phyloP scores from a whole-genome alignment of 2,888 invertebrate genomes.

The Tiphia femorata region DNA sequence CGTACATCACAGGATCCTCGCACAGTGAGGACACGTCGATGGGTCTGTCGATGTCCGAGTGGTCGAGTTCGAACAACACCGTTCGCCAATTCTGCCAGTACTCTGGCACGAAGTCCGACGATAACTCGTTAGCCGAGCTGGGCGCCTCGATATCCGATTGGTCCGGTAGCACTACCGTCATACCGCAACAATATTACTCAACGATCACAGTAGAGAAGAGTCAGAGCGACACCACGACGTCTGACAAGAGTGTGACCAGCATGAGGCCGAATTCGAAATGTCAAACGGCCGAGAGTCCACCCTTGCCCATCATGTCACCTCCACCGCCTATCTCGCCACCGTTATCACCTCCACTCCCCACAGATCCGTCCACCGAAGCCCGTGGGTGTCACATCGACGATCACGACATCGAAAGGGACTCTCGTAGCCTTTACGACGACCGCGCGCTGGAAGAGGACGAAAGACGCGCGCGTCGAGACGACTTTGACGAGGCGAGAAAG shows the following conservation, averaged over 20 bases:
- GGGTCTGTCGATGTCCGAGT: constrained; percentile 87
- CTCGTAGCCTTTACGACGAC: not conserved
- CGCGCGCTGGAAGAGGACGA: not conserved
- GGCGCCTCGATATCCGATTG: constrained; percentile 87
- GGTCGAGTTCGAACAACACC: constrained; percentile 90
- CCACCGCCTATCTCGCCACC: constrained; percentile 16
- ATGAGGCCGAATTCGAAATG: constrained; percentile 64
- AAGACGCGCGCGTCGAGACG: constrained; percentile 29
- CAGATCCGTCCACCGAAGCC: not conserved
- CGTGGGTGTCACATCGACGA: constrained; percentile 8
- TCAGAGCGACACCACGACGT: constrained; percentile 64
- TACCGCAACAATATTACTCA: constrained; percentile 71
- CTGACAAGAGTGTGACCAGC: constrained; percentile 63
- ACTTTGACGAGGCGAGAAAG: constrained; percentile 58
- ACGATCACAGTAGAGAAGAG: constrained; percentile 56
- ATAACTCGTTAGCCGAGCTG: constrained; percentile 79
- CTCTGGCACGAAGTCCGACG: constrained; percentile 84
- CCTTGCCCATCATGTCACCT: constrained; percentile 27
- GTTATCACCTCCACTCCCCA: constrained; percentile 3
- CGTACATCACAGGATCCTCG: constrained; percentile 78
- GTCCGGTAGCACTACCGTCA: constrained; percentile 84
- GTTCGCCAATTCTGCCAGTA: constrained; percentile 78
- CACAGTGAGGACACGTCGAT: constrained; percentile 90
- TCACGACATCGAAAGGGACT: not conserved
- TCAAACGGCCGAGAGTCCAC: constrained; percentile 43